These are phyloP conservation scores for Chaunax sp. DNA, from an alignment of 2,797 vertebrate species.

Conservation along the genomic window DNA sequence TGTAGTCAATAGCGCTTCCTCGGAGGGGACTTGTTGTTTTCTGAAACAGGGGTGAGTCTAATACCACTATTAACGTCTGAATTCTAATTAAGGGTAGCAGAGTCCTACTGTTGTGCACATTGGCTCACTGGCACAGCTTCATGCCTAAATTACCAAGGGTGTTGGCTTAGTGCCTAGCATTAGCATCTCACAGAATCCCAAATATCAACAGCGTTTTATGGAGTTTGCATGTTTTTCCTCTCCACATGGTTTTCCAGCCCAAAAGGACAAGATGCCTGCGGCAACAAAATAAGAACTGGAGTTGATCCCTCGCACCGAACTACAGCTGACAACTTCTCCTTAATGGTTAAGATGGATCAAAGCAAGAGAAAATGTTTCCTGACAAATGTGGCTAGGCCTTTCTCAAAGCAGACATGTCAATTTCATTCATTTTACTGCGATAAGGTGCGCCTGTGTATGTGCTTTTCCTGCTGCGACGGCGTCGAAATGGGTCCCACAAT, in stretches of 20 bases:
- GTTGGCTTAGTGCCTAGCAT: conserved; percentile 31
- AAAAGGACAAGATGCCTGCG: conserved; percentile 16
- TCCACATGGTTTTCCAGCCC: conserved; percentile 17
- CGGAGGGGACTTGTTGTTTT: conserved; percentile 29
- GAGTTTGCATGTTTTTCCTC: neutral
- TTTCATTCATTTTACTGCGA: conserved; percentile 1
- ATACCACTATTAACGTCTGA: too few relatives aligned
- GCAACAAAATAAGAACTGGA: conserved; percentile 18
- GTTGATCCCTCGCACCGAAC: neutral
- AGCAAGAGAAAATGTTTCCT: conserved; percentile 23
- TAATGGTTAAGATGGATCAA: conserved; percentile 25
- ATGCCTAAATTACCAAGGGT: neutral
- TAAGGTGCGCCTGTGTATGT: too few relatives aligned
- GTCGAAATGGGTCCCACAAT: conserved; percentile 19
- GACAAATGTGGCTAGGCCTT: neutral
- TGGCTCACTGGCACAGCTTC: conserved; percentile 14
- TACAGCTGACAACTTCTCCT: neutral
- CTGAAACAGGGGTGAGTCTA: conserved; percentile 42
- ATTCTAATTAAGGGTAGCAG: conserved; percentile 24
- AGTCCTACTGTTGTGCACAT: conserved; percentile 15
- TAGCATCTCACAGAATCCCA: conserved; percentile 29
- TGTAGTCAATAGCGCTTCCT: neutral
- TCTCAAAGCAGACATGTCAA: neutral
- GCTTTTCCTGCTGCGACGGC: neutral
- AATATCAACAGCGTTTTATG: conserved; percentile 19